Base-by-base conservation (phyloP, 2,797 vertebrate genomes). In the Alectoris magna region DNA sequence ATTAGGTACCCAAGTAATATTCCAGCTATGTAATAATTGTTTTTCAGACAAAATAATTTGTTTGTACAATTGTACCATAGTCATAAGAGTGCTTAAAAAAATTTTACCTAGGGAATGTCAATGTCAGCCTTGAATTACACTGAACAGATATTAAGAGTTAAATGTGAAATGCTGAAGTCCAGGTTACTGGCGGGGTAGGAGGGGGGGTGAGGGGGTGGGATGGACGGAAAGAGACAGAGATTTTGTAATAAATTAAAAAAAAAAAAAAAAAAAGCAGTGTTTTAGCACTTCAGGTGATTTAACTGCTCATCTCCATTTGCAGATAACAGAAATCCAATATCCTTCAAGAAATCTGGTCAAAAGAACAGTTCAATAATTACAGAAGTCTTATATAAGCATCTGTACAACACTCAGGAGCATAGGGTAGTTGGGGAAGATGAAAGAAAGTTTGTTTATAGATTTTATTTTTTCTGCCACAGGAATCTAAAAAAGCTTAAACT, bases 371-470 rank as follows among this genome's bases (percentile, higher is more conserved):
- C 91, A 91, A 92, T 97, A 97, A 97, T 91, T 94, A 95, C 34
- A 56, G 49, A 13, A 87, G 87, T 66, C 56, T 94, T 94, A 94
- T 64, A 94, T 71, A 89, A 94, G 91, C 96, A 90, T 91, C 92
- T 80, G 48, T 94, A 90, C 95, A 96, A 96, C 95, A 97, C 81
- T 85, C 84, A 87, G 89, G 95, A 93, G 90, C 89, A 95, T 51
- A 87, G 56, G 38, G 67, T 56, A 94, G 69, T 93, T 88, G 71
- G 94, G 79, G 46, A 93, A 74, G 80, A 96, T 92, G 87, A 76
- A 79, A 87, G 63, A 51, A 93, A 89, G 87, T 96, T 97, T 97
- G 91, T 97, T 97, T 95, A 94, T 94, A 91, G 92, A 97, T 96
- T 97, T 97, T 43, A 85, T 90, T 96, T 96, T 87, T 97, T 78